Conservation (phyloP, 1,140 invertebrate genomes). For the Drosophila burlai region DNA sequence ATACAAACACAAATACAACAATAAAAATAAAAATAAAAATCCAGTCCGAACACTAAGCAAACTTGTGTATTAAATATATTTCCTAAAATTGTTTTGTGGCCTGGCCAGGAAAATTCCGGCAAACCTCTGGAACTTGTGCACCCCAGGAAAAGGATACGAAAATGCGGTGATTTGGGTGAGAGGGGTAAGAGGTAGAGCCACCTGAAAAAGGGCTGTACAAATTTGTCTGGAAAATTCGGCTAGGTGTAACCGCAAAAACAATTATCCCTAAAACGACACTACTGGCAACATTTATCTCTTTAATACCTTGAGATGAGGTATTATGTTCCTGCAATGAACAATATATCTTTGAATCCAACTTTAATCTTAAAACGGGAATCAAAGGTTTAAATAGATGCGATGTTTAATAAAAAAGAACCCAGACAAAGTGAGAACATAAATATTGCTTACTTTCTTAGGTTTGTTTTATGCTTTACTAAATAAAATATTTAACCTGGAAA, state of each 20-base stretch:
- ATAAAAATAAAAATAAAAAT: not conserved
- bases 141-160: slow-evolving; percentile 1
- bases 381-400: not conserved
- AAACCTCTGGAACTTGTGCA: slow-evolving; percentile 27
- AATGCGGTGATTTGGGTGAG: slow-evolving; percentile 10
- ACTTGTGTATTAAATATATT: slow-evolving; percentile 78
- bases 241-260: slow-evolving; percentile 30
- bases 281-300: slow-evolving; percentile 14
- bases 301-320: not conserved
- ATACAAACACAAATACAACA: not conserved
- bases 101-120: slow-evolving; percentile 41
- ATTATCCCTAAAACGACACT: slow-evolving; percentile 33
- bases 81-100: slow-evolving; percentile 75
- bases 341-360: not conserved
- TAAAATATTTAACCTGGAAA: too few species aligned
- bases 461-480: too few species aligned
- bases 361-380: not conserved
- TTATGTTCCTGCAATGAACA: not conserved
- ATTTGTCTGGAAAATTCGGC: slow-evolving; percentile 5
- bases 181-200: not conserved
- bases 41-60: slow-evolving; percentile 23
- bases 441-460: too few species aligned
- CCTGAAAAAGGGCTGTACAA: slow-evolving; percentile 5
- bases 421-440: not conserved
- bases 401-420: not conserved